A percentile compares a stretch with the other conserved stretches of the same genome.
Conservation (phyloP, 2,888 invertebrate genomes). For the Harpalus rubripes region DNA sequence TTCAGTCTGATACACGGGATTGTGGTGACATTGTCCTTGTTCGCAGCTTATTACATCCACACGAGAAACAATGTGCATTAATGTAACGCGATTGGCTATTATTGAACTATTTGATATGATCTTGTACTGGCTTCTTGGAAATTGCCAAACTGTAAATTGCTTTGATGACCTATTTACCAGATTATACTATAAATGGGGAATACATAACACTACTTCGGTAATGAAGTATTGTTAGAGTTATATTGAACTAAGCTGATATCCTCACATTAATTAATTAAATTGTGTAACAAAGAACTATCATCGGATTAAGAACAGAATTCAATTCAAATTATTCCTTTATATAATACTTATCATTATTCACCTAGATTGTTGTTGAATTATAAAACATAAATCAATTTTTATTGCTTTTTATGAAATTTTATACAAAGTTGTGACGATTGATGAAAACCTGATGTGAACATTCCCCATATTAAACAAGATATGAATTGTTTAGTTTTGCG, state of each 20-base stretch:
- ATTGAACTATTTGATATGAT: conserved; percentile 55
- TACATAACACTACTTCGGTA: background rate
- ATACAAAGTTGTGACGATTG: too few species aligned
- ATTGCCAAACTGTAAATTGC: conserved; percentile 27
- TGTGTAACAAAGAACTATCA: background rate
- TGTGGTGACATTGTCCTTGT: conserved; percentile 10
- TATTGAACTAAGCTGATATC: background rate
- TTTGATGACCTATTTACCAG: conserved; percentile 21
- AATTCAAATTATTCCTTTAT: background rate
- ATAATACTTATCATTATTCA: background rate
- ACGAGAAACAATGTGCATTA: conserved; percentile 43
- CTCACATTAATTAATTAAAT: background rate
- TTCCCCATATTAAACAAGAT: too few species aligned
- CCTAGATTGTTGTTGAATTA: too few species aligned
- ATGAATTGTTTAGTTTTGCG: too few species aligned
- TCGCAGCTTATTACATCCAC: conserved; percentile 22
- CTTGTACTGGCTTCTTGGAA: conserved; percentile 43
- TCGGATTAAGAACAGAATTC: background rate
- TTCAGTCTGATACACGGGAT: conserved; percentile 25
- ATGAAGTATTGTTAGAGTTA: background rate
- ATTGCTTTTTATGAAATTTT: too few species aligned
- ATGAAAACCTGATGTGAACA: too few species aligned
- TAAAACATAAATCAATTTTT: too few species aligned
- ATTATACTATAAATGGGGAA: background rate
- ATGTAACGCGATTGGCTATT: conserved; percentile 51